These are phyloP conservation scores for Tetragonula clypearis DNA, from an alignment of 1,140 invertebrate species.

Conservation along the genomic window DNA sequence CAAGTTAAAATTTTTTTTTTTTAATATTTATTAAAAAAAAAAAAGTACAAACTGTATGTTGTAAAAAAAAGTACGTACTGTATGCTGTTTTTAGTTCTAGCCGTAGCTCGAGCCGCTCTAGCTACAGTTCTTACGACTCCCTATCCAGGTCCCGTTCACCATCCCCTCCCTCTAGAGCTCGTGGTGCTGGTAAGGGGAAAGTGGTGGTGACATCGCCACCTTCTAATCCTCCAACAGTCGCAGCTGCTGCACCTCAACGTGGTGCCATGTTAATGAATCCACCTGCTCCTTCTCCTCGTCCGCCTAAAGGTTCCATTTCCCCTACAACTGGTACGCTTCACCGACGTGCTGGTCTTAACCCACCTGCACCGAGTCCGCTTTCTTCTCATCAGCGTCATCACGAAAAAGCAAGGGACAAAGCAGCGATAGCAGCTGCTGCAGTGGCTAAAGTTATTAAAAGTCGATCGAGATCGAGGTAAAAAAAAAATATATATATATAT, in stretches of 20 bases:
- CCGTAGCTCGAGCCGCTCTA: conserved; percentile 82
- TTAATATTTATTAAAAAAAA: conserved; percentile 1
- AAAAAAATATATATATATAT: background rate
- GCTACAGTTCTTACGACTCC: conserved; percentile 82
- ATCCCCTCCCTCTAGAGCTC: conserved; percentile 77
- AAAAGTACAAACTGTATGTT: conserved; percentile 27
- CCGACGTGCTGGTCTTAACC: conserved; percentile 79
- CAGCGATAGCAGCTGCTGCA: conserved; percentile 76
- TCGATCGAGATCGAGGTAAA: conserved; percentile 79
- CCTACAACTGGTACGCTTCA: conserved; percentile 76
- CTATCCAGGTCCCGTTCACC: conserved; percentile 84
- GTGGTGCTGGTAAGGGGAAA: conserved; percentile 74
- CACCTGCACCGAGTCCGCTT: conserved; percentile 77
- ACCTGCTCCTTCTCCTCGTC: conserved; percentile 84
- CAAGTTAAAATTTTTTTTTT: background rate
- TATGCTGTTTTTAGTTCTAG: conserved; percentile 80
- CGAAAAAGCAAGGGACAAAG: conserved; percentile 77
- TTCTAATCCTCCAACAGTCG: conserved; percentile 48
- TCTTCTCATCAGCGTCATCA: conserved; percentile 74
- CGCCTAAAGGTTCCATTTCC: conserved; percentile 76
- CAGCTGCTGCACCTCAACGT: conserved; percentile 66
- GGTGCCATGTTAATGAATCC: conserved; percentile 87
- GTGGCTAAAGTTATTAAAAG: conserved; percentile 80
- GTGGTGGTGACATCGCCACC: conserved; percentile 72
- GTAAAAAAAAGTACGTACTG: too few species aligned